Evolutionary conservation across 2,888 invertebrate species (phyloP).

Genomic region (Polydesmus complanatus): DNA sequence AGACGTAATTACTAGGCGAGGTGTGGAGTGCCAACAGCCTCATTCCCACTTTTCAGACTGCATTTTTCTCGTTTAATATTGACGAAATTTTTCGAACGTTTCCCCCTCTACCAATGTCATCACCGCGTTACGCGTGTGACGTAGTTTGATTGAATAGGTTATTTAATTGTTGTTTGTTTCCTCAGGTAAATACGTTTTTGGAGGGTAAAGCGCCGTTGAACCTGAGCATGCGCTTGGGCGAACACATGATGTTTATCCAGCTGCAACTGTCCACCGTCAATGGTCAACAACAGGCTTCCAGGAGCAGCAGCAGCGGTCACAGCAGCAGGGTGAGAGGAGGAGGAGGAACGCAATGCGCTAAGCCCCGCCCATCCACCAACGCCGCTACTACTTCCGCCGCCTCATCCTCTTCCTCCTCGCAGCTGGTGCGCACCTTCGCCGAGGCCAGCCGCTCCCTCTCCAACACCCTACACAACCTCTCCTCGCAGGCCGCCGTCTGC

Average conservation of each 20-base stretch:
- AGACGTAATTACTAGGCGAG: too few relatives aligned
- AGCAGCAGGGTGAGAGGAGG: background rate
- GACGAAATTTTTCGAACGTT: too few relatives aligned
- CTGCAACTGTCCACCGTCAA: conserved; percentile 77
- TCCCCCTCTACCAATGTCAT: too few relatives aligned
- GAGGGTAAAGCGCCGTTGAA: conserved; percentile 88
- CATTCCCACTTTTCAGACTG: too few relatives aligned
- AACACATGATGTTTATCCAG: conserved; percentile 96
- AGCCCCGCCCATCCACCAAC: background rate
- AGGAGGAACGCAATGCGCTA: background rate
- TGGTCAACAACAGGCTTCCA: conserved; percentile 24
- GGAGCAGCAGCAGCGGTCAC: conserved; percentile 5
- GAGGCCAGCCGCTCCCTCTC: conserved; percentile 85
- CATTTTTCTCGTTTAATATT: too few relatives aligned
- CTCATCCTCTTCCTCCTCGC: conserved; percentile 30
- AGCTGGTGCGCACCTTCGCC: conserved; percentile 60
- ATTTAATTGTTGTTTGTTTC: conserved; percentile 17
- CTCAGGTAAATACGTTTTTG: conserved; percentile 78
- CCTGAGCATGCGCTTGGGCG: conserved; percentile 85
- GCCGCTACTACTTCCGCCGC: conserved; percentile 12
- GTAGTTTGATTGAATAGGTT: background rate
- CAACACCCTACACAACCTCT: conserved; percentile 74
- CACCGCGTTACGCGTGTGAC: too few relatives aligned
- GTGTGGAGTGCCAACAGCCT: too few relatives aligned
- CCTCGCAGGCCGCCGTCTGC: conserved; percentile 52